These are phyloP conservation scores for Pachliopta kotzebuea DNA, from an alignment of 2,888 invertebrate species.

Conservation along the genomic window DNA sequence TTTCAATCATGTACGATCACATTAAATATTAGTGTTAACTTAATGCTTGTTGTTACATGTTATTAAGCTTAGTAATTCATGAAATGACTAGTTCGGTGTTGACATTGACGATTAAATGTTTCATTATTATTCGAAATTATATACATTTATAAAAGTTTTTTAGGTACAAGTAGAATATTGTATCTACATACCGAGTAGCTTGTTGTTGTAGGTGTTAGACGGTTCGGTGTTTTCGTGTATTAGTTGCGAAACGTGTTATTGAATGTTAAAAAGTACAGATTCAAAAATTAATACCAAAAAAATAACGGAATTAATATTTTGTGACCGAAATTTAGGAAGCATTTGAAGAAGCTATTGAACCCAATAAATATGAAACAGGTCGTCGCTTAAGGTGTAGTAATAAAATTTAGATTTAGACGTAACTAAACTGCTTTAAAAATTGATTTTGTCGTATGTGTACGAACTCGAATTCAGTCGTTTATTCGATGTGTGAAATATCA, in stretches of 20 bases:
- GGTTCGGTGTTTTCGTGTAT: conserved; percentile 54
- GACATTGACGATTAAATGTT: conserved; percentile 41
- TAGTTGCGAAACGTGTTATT: conserved; percentile 46
- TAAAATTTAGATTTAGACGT: conserved; percentile 31
- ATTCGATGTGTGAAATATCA: conserved; percentile 17
- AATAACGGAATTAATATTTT: conserved; percentile 30
- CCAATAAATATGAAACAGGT: conserved; percentile 47
- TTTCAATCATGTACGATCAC: conserved; percentile 8
- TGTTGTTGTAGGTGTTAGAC: conserved; percentile 58
- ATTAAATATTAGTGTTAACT: conserved; percentile 30
- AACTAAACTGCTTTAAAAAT: conserved; percentile 33
- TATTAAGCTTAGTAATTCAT: conserved; percentile 48
- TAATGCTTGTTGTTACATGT: conserved; percentile 43
- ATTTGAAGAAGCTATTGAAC: conserved; percentile 55
- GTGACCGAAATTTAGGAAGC: conserved; percentile 63
- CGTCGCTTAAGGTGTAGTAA: conserved; percentile 40
- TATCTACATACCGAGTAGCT: conserved; percentile 38
- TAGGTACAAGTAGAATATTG: conserved; percentile 51
- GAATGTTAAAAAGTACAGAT: conserved; percentile 36
- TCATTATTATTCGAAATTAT: conserved; percentile 51
- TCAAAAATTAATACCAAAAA: conserved; percentile 32
- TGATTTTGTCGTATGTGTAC: conserved; percentile 32
- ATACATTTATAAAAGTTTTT: conserved; percentile 74
- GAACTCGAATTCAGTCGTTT: not conserved
- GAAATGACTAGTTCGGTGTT: conserved; percentile 58